A percentile compares a stretch with the other conserved stretches of the same genome.
Conservation (phyloP, 2,113 vertebrate species). For the Callospermophilus lateralis region DNA sequence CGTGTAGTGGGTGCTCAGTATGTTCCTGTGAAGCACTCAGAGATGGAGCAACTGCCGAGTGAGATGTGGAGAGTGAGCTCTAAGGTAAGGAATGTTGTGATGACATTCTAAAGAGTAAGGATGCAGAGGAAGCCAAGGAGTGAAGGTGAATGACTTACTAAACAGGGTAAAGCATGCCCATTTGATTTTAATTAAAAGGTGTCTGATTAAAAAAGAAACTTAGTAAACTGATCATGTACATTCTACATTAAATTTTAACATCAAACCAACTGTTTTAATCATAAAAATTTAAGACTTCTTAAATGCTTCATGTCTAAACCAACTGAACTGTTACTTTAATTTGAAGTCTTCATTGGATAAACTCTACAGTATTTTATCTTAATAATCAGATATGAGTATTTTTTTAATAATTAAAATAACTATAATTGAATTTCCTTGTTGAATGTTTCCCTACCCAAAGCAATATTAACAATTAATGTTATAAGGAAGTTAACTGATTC, state of each 20-base stretch:
- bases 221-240: not conserved
- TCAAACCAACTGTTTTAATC: constrained; percentile 31
- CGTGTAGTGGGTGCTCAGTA: not conserved
- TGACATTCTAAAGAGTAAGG: not conserved
- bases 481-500: constrained; percentile 43
- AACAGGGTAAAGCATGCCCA: not conserved
- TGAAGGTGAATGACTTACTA: constrained; percentile 6
- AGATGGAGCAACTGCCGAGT: not conserved
- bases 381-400: constrained; percentile 33
- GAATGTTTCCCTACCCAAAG: constrained; percentile 38
- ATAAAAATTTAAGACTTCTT: not conserved
- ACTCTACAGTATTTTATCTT: constrained; percentile 4
- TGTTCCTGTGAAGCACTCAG: not conserved
- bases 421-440: constrained; percentile 61
- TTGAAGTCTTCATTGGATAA: constrained; percentile 55
- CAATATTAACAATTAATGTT: constrained; percentile 65
- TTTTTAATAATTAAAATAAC: constrained; percentile 63
- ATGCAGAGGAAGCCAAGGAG: not conserved
- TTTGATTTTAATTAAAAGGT: not conserved
- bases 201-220: constrained; percentile 1
- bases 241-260: constrained; percentile 35
- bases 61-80: not conserved
- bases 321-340: constrained; percentile 46
- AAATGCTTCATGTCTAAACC: not conserved
- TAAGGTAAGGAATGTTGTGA: not conserved